Evolutionary conservation across 2,797 vertebrate species (phyloP), one percentile per base, ranked within the genome.

Genomic region (Muraenolepis orangiensis): DNA sequence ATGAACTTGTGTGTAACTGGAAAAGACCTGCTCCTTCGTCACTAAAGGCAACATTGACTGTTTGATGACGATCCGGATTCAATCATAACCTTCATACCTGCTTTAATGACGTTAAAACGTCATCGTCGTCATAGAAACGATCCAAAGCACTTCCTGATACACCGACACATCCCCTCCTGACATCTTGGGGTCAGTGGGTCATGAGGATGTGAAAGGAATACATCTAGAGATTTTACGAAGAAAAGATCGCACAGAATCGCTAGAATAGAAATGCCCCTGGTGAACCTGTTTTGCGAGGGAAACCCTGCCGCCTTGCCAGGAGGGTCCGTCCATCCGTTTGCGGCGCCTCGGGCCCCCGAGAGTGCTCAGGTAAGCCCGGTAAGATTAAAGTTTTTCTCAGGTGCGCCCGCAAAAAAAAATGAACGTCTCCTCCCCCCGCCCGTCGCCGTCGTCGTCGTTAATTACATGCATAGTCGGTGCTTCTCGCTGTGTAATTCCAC

Each of bases 401-500:
- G 78, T 76, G 72, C 76, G 81, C 85, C 70, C 75, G 81, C 84
- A 69, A 72, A 77, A 84, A 83, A 86, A 86, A 85, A n/a, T n/a
- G n/a, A 86, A 82, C 82, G 83, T 86, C 78, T 80, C 76, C 38
- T 84, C 82, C 32, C 32, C 32, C 32, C 32, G 32, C 32, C 32
- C 32, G 8, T 7, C 51, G 10, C 51, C 7, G n/a, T 57, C 51
- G 5, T 90, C 7, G n/a, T 57, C 51, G 5, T 90, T 90, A 85
- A 90, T 90, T 85, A 85, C 82, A 79, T 81, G 78, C 80, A 67
- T 82, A 85, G 84, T 84, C 73, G 71, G 87, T 84, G 85, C 85
- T 87, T 91, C 89, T 14, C 26, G 28, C 87, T 86, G 76, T 76
- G 82, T 83, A 87, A 87, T 87, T 89, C 74, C 85, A 87, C 79